Evolutionary conservation across 2,797 vertebrate genomes (phyloP).

Genomic region (Bucorvus abyssinicus): DNA sequence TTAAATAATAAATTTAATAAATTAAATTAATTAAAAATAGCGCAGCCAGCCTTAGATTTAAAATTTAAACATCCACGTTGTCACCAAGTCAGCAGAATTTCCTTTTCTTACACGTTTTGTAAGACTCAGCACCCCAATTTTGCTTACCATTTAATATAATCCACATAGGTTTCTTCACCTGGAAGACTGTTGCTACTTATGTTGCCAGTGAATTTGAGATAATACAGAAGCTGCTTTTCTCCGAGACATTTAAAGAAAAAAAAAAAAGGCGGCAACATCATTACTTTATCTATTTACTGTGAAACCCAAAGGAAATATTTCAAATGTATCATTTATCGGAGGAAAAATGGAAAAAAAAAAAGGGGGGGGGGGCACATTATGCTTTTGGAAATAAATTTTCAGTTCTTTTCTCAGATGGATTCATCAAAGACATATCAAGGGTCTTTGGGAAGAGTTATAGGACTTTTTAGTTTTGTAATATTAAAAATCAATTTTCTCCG

Average conservation of each 20-base stretch:
- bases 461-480: slow-evolving; percentile 43
- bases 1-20: no score
- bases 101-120: slow-evolving; percentile 19
- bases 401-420: slow-evolving; percentile 53
- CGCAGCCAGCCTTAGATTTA: neutral
- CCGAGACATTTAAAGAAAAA: slow-evolving; percentile 36
- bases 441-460: slow-evolving; percentile 20
- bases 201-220: slow-evolving; percentile 55
- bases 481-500: slow-evolving; percentile 52
- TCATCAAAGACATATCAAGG: slow-evolving; percentile 68
- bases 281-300: slow-evolving; percentile 70
- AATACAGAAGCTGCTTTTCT: slow-evolving; percentile 60
- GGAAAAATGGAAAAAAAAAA: slow-evolving; percentile 10
- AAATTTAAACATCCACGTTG: slow-evolving; percentile 19
- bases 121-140: neutral
- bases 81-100: slow-evolving; percentile 26
- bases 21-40: neutral
- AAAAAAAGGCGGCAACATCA: slow-evolving; percentile 51
- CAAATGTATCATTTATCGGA: slow-evolving; percentile 67
- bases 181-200: slow-evolving; percentile 49
- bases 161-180: slow-evolving; percentile 33
- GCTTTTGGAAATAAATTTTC: slow-evolving; percentile 68
- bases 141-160: slow-evolving; percentile 42
- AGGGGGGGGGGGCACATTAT: no score
- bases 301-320: slow-evolving; percentile 73